A percentile compares a stretch with the other conserved stretches of the same genome.
phyloP scores from a whole-genome alignment of 1,140 invertebrate genomes.

The Panonychus citri region DNA sequence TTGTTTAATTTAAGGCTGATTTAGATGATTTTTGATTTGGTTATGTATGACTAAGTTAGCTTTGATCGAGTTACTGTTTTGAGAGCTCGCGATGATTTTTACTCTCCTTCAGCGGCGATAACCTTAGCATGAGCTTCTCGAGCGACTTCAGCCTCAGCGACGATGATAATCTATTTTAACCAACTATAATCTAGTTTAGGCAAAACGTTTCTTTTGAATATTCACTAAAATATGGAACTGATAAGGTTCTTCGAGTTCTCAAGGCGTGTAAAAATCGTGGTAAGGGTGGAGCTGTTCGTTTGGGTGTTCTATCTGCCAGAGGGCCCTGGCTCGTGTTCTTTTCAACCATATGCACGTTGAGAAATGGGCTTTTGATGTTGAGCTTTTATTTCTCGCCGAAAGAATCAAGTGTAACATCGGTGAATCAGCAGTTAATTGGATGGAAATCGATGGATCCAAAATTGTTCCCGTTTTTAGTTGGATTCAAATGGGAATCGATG shows the following conservation, averaged over 20 bases:
- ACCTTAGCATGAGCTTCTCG: no score
- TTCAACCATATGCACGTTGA: slow-evolving; percentile 85
- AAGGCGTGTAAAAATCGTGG: slow-evolving; percentile 67
- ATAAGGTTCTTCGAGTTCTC: slow-evolving; percentile 60
- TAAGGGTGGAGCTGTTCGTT: slow-evolving; percentile 80
- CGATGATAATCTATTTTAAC: slow-evolving; percentile 36
- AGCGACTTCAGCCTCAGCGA: no score
- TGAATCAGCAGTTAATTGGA: slow-evolving; percentile 88
- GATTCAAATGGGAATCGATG: slow-evolving; percentile 85
- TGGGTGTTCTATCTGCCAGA: slow-evolving; percentile 66
- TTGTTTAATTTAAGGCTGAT: no score
- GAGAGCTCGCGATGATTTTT: slow-evolving; percentile 15
- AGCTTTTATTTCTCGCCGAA: slow-evolving; percentile 80
- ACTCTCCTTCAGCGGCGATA: slow-evolving; percentile 19
- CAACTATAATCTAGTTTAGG: no score
- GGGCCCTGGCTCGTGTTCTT: slow-evolving; percentile 54
- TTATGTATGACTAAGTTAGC: no score
- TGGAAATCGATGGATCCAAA: slow-evolving; percentile 77
- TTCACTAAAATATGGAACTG: slow-evolving; percentile 40
- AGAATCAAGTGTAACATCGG: slow-evolving; percentile 53
- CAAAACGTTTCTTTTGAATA: slow-evolving; percentile 48
- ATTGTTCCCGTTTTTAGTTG: slow-evolving; percentile 52
- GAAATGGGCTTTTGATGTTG: slow-evolving; percentile 98
- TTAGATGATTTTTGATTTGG: no score
- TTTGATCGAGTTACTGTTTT: no score